Percentiles rank a stretch among this genome's conserved stretches.
These are phyloP conservation scores for Tetragnatha versicolor DNA, from an alignment of 1,140 invertebrate species.

Conservation along the genomic window DNA sequence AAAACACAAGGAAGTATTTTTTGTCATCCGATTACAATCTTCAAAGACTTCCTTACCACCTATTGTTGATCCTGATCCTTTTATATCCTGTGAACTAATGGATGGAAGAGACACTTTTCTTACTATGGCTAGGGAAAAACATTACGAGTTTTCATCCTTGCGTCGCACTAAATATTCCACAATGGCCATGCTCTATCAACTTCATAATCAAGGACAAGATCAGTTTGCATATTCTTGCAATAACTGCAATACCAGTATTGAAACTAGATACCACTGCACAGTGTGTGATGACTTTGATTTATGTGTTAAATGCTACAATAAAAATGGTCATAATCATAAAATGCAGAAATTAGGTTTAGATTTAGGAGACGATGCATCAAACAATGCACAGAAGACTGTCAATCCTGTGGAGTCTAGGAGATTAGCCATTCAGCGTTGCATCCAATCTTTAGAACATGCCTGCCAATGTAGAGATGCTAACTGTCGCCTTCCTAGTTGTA, in stretches of 20 bases:
- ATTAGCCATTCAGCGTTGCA: slow-evolving; percentile 94
- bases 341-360: slow-evolving; percentile 98
- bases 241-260: slow-evolving; percentile 92
- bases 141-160: slow-evolving; percentile 98
- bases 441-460: slow-evolving; percentile 96
- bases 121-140: slow-evolving; percentile 95
- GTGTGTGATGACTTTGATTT: slow-evolving; percentile 99
- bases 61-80: slow-evolving; percentile 94
- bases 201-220: slow-evolving; percentile 98
- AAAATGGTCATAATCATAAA: slow-evolving; percentile 92
- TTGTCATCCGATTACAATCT: slow-evolving; percentile 94
- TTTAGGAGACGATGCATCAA: slow-evolving; percentile 89
- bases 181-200: slow-evolving; percentile 95
- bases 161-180: slow-evolving; percentile 94
- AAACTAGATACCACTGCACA: slow-evolving; percentile 96
- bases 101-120: slow-evolving; percentile 98
- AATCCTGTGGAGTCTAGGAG: slow-evolving; percentile 83
- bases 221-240: slow-evolving; percentile 99
- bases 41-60: slow-evolving; percentile 90
- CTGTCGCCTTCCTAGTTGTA: slow-evolving; percentile 92
- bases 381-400: slow-evolving; percentile 76
- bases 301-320: slow-evolving; percentile 93
- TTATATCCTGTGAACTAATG: slow-evolving; percentile 97
- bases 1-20: slow-evolving; percentile 98
- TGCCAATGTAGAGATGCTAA: slow-evolving; percentile 97